Evolutionary conservation across 2,888 invertebrate genomes (phyloP), one percentile per base, ranked within the genome.

Genomic region (Lochmaea capreae): DNA sequence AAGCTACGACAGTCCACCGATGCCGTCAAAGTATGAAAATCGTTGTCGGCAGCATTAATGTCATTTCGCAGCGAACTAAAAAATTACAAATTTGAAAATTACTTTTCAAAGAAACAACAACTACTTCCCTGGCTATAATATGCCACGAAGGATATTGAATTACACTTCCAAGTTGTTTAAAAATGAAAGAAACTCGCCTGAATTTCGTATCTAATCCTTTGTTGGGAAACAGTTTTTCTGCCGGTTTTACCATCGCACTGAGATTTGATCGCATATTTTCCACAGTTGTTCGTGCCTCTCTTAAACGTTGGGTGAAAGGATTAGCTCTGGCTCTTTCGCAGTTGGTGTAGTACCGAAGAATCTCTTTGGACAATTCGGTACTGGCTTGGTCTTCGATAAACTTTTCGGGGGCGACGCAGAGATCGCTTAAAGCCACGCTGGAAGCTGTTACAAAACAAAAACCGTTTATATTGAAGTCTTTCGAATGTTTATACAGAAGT

Each of bases 1-100:
- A 97, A 91, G 78, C 91, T 92, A 83, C 93, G 93, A 85, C 97
- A 97, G 86, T 96, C 95, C 39, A 97, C 92, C 75, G 94, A 89
- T 2, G 94, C 91, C 2, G 91, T 91, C 78, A 91, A 87, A 49
- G 90, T 91, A 71, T 92, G 92, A 54, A 94, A 89, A 75, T 93
- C 89, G 57, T 92, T 90, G 86, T 94, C 93, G 80, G 95, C 93
- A 79, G 92, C 90, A 83, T 94, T 94, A 75, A 96, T 91, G 85
- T 95, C 94, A 77, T 92, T 94, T 80, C 91, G 90, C 65, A 96
- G 89, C 39, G 93, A 93, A 77, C 93, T 94, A 43, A 12, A 57
- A 71, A 62, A 62, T 14, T 14, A 26, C 11, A 61, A 61, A 46
- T n/a, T n/a, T n/a, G n/a, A n/a, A n/a, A n/a, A n/a, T n/a, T n/a